Conservation (phyloP, 2,888 invertebrate species). For the Sarcophaga rosellei region DNA sequence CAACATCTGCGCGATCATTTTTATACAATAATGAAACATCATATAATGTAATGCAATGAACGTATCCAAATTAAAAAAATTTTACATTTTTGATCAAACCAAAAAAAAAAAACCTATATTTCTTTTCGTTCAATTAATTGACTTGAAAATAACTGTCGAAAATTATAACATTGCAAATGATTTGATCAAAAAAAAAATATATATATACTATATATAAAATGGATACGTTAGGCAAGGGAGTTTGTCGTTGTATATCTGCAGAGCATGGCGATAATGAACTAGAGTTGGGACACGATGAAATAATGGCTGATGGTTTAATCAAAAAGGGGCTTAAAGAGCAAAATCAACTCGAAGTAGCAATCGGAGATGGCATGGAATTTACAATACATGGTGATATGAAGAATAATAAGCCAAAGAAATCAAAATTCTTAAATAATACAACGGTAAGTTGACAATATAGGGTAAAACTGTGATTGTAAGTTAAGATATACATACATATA, state of each 20-base stretch:
- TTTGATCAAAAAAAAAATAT: slow-evolving; percentile 63
- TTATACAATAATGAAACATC: slow-evolving; percentile 29
- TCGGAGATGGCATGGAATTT: slow-evolving; percentile 96
- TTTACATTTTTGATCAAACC: slow-evolving; percentile 48
- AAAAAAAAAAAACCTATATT: background rate
- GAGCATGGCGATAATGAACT: slow-evolving; percentile 85
- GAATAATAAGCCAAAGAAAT: slow-evolving; percentile 91
- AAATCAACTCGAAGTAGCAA: slow-evolving; percentile 94
- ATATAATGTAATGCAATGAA: slow-evolving; percentile 43
- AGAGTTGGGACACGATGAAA: slow-evolving; percentile 85
- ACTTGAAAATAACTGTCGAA: background rate
- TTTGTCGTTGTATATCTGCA: slow-evolving; percentile 87
- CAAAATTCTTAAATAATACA: slow-evolving; percentile 91
- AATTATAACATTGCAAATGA: slow-evolving; percentile 31
- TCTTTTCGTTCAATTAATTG: background rate
- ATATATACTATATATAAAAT: slow-evolving; percentile 68
- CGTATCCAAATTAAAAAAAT: slow-evolving; percentile 50
- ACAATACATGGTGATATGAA: slow-evolving; percentile 94
- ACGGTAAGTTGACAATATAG: slow-evolving; percentile 82
- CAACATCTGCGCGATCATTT: slow-evolving; percentile 54
- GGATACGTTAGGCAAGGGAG: slow-evolving; percentile 82
- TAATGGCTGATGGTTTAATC: slow-evolving; percentile 91
- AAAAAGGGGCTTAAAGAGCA: slow-evolving; percentile 94
- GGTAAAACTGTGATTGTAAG: background rate
- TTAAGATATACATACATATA: no score